Conservation (phyloP, 1,140 invertebrate genomes). For the Riptortus pedestris region DNA sequence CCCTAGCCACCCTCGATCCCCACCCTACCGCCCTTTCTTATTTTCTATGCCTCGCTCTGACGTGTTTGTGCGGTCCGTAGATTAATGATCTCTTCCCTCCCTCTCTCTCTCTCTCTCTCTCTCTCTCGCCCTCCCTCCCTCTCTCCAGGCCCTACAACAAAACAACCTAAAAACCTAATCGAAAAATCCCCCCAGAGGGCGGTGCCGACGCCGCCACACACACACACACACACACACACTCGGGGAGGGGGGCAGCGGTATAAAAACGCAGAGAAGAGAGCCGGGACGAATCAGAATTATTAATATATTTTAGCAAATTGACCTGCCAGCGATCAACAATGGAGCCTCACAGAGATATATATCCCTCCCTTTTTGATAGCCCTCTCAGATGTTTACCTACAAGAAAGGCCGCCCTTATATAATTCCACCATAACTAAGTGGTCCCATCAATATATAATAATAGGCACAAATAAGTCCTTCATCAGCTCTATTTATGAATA, state of each 20-base stretch:
- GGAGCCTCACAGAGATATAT: too few species aligned
- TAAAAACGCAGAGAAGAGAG: neutral
- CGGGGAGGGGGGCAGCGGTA: neutral
- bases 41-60: slow-evolving; percentile 16
- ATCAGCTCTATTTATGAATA: too few species aligned
- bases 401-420: too few species aligned
- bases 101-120: slow-evolving; percentile 11
- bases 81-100: slow-evolving; percentile 22
- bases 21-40: too few species aligned
- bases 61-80: slow-evolving; percentile 21
- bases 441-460: too few species aligned
- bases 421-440: too few species aligned
- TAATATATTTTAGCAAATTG: slow-evolving; percentile 22
- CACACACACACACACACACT: too few species aligned
- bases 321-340: slow-evolving; percentile 15
- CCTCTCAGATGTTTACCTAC: too few species aligned
- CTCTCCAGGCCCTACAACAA: slow-evolving; percentile 17
- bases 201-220: too few species aligned
- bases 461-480: too few species aligned
- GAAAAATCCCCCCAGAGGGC: slow-evolving; percentile 26
- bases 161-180: slow-evolving; percentile 28
- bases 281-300: slow-evolving; percentile 5
- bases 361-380: too few species aligned
- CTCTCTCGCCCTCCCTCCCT: slow-evolving; percentile 5
- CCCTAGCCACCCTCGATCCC: too few species aligned